Percentiles rank a stretch among this genome's conserved stretches.
These are phyloP conservation scores for Ophion slaviceki DNA, from an alignment of 2,888 invertebrate species.

Conservation along the genomic window DNA sequence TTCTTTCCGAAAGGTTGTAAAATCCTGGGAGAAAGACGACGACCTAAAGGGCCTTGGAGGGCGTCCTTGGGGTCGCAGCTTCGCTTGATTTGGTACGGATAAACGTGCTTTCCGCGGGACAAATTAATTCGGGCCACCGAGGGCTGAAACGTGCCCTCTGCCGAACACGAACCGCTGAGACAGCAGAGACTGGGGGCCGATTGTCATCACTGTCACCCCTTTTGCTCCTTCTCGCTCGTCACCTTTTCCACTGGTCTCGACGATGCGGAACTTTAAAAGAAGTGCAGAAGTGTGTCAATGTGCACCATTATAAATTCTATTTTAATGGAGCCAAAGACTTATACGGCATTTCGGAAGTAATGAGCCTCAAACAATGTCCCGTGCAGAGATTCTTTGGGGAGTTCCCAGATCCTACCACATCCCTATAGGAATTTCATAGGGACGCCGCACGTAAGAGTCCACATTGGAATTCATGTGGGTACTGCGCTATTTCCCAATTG, in stretches of 20 bases:
- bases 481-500: no score
- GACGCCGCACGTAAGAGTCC: no score
- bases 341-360: no score
- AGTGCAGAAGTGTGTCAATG: no score
- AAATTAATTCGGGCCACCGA: constrained; percentile 62
- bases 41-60: background rate
- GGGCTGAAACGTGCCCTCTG: constrained; percentile 57
- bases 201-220: background rate
- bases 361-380: no score
- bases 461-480: no score
- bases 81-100: constrained; percentile 58
- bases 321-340: no score
- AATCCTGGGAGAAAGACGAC: constrained; percentile 18
- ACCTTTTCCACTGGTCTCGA: background rate
- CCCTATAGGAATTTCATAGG: no score
- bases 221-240: no score
- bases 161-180: constrained; percentile 69
- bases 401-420: no score
- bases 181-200: constrained; percentile 45
- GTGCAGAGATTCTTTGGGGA: no score
- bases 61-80: constrained; percentile 35
- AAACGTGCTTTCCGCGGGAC: constrained; percentile 64
- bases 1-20: constrained; percentile 7
- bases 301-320: no score
- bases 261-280: background rate